Evolutionary conservation across 2,888 invertebrate species (phyloP).

Genomic region (Orchesella flavescens): DNA sequence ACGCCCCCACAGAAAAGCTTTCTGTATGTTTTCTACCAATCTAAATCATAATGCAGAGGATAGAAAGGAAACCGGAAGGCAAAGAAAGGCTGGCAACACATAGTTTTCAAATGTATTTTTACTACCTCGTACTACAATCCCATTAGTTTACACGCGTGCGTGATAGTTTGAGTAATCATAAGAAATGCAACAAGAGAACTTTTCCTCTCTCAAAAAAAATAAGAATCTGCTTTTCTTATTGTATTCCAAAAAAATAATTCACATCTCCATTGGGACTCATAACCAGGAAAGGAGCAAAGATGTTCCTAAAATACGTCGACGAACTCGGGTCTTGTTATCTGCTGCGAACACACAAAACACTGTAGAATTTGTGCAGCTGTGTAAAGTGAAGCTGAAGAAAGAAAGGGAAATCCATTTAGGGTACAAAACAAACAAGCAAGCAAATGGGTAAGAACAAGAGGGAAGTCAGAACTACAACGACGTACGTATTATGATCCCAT

Average conservation of each 20-base stretch:
- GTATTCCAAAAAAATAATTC: constrained; percentile 68
- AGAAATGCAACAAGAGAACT: background rate
- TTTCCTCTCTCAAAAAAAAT: background rate
- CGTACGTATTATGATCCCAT: constrained; percentile 2
- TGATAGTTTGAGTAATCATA: constrained; percentile 8
- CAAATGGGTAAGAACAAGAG: background rate
- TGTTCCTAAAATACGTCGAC: background rate
- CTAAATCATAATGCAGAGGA: too few relatives aligned
- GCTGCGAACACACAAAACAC: constrained; percentile 1
- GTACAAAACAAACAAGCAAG: background rate
- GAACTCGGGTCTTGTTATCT: background rate
- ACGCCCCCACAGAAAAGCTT: too few relatives aligned
- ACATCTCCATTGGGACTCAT: constrained; percentile 68
- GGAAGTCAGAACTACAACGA: constrained; percentile 1
- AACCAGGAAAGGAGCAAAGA: constrained; percentile 65
- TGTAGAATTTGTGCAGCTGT: constrained; percentile 38
- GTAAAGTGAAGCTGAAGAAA: background rate
- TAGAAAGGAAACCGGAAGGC: too few relatives aligned
- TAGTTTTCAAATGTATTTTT: too few relatives aligned
- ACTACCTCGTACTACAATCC: too few relatives aligned
- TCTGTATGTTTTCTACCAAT: too few relatives aligned
- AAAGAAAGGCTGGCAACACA: too few relatives aligned
- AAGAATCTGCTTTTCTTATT: constrained; percentile 18
- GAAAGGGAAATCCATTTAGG: constrained; percentile 12
- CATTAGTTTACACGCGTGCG: too few relatives aligned